Conservation (phyloP, 2,113 vertebrate genomes). For the Sphaerodactylus townsendi region DNA sequence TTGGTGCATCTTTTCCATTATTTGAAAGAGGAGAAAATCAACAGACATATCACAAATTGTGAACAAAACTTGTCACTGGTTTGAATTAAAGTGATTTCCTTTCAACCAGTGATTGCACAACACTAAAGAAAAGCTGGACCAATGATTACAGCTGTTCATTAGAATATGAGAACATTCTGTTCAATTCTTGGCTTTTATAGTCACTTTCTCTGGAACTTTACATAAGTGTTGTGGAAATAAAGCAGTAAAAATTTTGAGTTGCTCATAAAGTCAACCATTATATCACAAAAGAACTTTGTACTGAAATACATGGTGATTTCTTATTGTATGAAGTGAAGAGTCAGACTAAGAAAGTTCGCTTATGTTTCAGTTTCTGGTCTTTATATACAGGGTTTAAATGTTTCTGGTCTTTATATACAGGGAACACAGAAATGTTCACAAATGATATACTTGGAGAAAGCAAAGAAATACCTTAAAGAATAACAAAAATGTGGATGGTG, state of each 20-base stretch:
- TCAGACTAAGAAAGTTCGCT: no score
- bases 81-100: neutral
- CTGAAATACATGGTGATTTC: neutral
- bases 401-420: neutral
- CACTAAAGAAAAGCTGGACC: neutral
- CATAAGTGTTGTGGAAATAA: neutral
- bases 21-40: neutral
- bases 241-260: neutral
- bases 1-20: neutral
- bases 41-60: neutral
- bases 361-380: neutral
- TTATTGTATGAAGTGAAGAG: neutral
- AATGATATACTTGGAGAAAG: neutral
- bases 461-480: neutral
- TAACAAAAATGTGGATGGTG: neutral
- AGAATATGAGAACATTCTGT: slow-evolving; percentile 15
- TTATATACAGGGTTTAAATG: neutral
- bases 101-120: neutral
- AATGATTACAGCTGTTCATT: neutral
- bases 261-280: neutral
- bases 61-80: neutral
- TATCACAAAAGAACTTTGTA: neutral
- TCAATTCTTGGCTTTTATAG: neutral
- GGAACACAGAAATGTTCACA: neutral
- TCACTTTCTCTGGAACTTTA: neutral